Conservation (phyloP, 2,888 invertebrate genomes). For the Allolobophora icterica region DNA sequence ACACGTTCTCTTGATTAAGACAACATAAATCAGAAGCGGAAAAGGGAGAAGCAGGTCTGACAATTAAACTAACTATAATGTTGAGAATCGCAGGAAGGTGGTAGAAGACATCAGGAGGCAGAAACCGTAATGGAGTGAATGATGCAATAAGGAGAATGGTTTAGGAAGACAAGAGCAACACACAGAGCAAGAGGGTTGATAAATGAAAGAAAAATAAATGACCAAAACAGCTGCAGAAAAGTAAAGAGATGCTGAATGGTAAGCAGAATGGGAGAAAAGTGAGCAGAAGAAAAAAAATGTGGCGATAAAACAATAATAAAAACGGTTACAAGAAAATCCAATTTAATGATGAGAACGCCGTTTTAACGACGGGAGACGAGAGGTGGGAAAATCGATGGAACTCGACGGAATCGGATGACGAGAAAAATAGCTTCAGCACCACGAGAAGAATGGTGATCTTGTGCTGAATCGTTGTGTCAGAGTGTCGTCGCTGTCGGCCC, state of each 20-base stretch:
- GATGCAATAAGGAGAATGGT: not conserved
- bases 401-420: too few relatives aligned
- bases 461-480: conserved; percentile 90
- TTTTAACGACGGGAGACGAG: not conserved
- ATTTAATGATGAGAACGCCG: not conserved
- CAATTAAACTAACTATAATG: not conserved
- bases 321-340: not conserved
- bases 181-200: too few relatives aligned
- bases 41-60: not conserved
- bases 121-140: not conserved
- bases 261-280: not conserved
- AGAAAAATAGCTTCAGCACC: conserved; percentile 73
- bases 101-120: not conserved
- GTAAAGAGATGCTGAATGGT: not conserved
- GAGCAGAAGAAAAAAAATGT: not conserved
- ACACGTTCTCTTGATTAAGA: not conserved
- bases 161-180: not conserved
- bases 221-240: not conserved
- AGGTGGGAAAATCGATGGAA: not conserved
- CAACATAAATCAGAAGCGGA: too few relatives aligned
- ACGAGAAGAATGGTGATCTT: conserved; percentile 97
- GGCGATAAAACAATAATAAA: not conserved
- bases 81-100: not conserved
- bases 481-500: conserved; percentile 50
- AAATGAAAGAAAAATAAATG: too few relatives aligned